Base-by-base conservation (phyloP, 2,113 vertebrate genomes). In the Gobio gobio region DNA sequence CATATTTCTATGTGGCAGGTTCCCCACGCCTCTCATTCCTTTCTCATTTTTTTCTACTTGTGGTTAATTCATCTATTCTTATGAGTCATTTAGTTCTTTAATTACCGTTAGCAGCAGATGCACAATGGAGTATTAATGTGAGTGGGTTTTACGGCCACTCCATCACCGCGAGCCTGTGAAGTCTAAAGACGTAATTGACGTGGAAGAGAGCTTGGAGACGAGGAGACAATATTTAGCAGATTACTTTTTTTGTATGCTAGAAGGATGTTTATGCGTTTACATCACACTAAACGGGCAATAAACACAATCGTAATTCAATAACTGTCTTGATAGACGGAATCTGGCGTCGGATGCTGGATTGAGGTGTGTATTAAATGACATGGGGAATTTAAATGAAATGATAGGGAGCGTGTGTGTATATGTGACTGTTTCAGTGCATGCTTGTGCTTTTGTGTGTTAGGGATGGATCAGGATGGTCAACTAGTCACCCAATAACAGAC, bases 51-150 rank as follows among this genome's bases (percentile, higher is more conserved):
- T 79, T 74, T 56, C 18, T 51, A 12, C 85, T 96, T 96, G 96
- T 93, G 91, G 96, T 97, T 99, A 99, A 99, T 99, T 99, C 95
- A 97, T 98, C 98, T 98, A 96, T 98, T 99, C 98, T 99, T 99
- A 99, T 99, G 98, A 99, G 97, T 99, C 98, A 99, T 99, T 99
- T 99, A 99, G 97, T 99, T 98, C 97, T 99, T 99, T 99, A 99
- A 99, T 99, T 99, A 99, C 97, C 97, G 98, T 98, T 96, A 97
- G 97, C 97, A 97, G 97, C 96, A 97, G 97, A 99, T 98, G 98
- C 98, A 98, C 97, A 97, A 97, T 98, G 97, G 96, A 97, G 98
- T 98, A 98, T 99, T 99, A 99, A 99, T 98, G 98, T 96, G 97
- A 96, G 97, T 97, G 97, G 97, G 97, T 99, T 99, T 99, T 98